Evolutionary conservation across 2,797 vertebrate species (phyloP).

Genomic region (Neoniphon sammara): DNA sequence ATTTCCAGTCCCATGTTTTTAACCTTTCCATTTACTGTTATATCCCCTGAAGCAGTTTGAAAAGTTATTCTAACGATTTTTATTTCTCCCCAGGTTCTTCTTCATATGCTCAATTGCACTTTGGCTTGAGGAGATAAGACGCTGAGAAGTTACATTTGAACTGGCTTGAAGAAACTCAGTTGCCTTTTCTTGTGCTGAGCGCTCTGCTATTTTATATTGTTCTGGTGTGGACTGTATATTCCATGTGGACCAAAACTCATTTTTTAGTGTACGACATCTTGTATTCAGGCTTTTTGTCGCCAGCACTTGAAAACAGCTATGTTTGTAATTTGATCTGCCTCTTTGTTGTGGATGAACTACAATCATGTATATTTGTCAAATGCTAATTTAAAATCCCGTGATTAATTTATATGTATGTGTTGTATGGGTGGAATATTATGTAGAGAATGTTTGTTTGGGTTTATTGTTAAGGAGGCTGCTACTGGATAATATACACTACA

Average conservation of each 20-base stretch:
- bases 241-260: conserved; percentile 89
- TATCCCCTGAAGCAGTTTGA: background rate
- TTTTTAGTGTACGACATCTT: conserved; percentile 73
- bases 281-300: conserved; percentile 80
- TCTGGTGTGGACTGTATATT: conserved; percentile 80
- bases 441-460: conserved; percentile 85
- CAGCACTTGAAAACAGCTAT: conserved; percentile 85
- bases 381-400: conserved; percentile 94
- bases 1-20: background rate
- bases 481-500: conserved; percentile 86
- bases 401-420: conserved; percentile 97
- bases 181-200: conserved; percentile 86
- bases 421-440: conserved; percentile 82
- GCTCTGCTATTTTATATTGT: conserved; percentile 86
- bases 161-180: conserved; percentile 85
- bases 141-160: conserved; percentile 65
- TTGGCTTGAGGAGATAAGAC: conserved; percentile 91
- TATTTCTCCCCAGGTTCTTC: conserved; percentile 84
- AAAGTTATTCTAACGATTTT: conserved; percentile 7
- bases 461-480: conserved; percentile 88
- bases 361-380: conserved; percentile 95
- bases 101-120: conserved; percentile 88
- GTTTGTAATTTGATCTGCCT: conserved; percentile 88
- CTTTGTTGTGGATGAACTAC: conserved; percentile 82
- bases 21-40: background rate